Evolutionary conservation across 2,888 invertebrate species (phyloP), one percentile per base, ranked within the genome.

Genomic region (Cactoblastis cactorum): DNA sequence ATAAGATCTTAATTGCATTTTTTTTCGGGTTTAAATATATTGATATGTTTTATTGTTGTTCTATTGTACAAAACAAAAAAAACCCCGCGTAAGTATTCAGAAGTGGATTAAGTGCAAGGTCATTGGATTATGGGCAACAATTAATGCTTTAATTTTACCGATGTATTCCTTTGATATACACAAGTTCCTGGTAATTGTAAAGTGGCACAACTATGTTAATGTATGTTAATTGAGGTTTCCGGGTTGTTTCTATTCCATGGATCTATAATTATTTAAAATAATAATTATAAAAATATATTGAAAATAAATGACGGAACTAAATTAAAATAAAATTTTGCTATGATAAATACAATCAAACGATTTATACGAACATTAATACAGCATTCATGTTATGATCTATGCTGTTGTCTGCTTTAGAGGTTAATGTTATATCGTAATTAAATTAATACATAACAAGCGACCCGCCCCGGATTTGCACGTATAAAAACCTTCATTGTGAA

Each of bases 41-140:
- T n/a, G n/a, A n/a, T n/a, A n/a, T n/a, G n/a, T n/a, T n/a, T n/a
- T n/a, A n/a, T n/a, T n/a, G n/a, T n/a, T n/a, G n/a, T n/a, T n/a
- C n/a, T n/a, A n/a, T n/a, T n/a, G n/a, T n/a, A n/a, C 28, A 6
- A 28, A 28, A 28, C 28, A 28, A 28, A 32, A 34, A 9, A 19
- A 18, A 41, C 52, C 43, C 54, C 50, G 51, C 52, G 28, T 46
- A 49, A 62, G 58, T 69, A 71, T 71, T n/a, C 65, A 58, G 53
- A 55, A 52, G 59, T 60, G 66, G 67, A 76, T 74, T 74, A 72
- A 69, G 74, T 69, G 65, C 77, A 77, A 77, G 76, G 77, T 59
- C 66, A 71, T 34, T 58, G 61, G 75, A 74, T 77, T 74, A 75
- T 61, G 71, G 73, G 32, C 24, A 48, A 17, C 41, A 28, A 28